phyloP scores from a whole-genome alignment of 2,113 vertebrate genomes.

The Notarius lentiginosus region DNA sequence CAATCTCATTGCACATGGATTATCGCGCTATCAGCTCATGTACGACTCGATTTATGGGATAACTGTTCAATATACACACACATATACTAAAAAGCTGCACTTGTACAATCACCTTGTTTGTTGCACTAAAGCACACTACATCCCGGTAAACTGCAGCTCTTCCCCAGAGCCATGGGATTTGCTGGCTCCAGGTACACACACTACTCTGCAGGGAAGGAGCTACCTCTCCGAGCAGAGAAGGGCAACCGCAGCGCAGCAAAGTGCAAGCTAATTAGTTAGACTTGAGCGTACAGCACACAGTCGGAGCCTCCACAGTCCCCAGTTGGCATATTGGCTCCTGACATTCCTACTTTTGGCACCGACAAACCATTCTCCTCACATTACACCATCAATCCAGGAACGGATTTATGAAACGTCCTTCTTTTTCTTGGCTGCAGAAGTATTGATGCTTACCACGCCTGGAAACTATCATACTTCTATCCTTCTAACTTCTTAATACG shows the following conservation, averaged over 20 bases:
- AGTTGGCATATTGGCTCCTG: constrained; percentile 8
- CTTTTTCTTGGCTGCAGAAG: not conserved
- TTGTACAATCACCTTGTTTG: not conserved
- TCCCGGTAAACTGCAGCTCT: constrained; percentile 19
- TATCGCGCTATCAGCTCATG: too few species aligned
- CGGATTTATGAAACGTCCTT: not conserved
- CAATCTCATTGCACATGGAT: too few species aligned
- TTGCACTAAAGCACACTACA: not conserved
- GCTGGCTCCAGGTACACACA: constrained; percentile 37
- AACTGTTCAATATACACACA: too few species aligned
- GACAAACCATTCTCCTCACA: not conserved
- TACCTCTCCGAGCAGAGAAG: constrained; percentile 35
- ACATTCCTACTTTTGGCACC: constrained; percentile 26
- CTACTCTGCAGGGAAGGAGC: constrained; percentile 31
- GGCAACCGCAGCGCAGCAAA: constrained; percentile 35
- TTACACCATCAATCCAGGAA: not conserved
- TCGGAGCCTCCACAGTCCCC: constrained; percentile 16
- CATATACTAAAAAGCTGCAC: not conserved
- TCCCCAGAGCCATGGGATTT: constrained; percentile 35
- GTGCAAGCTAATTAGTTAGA: constrained; percentile 43
- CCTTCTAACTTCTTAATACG: not conserved
- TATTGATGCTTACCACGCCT: not conserved
- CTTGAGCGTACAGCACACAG: constrained; percentile 18
- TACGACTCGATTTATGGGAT: too few species aligned
- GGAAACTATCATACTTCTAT: not conserved